phyloP scores from a whole-genome alignment of 1,140 invertebrate genomes.

The Sitodiplosis mosellana region DNA sequence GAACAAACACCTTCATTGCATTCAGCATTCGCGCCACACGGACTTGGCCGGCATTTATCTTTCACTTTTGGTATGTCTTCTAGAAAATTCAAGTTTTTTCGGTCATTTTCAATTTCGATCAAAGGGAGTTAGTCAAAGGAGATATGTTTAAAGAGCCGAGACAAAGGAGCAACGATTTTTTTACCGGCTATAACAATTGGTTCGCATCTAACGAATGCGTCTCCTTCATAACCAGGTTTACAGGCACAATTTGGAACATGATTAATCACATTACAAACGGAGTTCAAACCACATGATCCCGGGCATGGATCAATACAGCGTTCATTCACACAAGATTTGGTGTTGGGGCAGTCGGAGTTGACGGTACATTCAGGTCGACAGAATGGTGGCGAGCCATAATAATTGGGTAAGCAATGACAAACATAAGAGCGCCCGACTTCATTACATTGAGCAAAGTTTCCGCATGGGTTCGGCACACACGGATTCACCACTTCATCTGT shows the following conservation, averaged over 20 bases:
- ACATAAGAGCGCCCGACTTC: conserved; percentile 38
- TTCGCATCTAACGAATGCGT: conserved; percentile 43
- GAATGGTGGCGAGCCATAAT: conserved; percentile 48
- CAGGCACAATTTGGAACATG: conserved; percentile 51
- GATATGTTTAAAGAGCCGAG: background rate
- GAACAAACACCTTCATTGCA: conserved; percentile 40
- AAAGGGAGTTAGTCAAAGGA: conserved; percentile 12
- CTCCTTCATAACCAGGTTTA: conserved; percentile 41
- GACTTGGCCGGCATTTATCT: conserved; percentile 54
- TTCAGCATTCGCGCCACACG: conserved; percentile 47
- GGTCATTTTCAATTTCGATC: no score
- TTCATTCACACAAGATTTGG: conserved; percentile 44
- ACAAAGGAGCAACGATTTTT: conserved; percentile 16
- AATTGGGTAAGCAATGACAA: conserved; percentile 45
- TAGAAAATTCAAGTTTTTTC: conserved; percentile 19
- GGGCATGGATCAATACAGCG: conserved; percentile 52
- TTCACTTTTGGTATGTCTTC: conserved; percentile 1
- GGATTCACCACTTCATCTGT: conserved; percentile 31
- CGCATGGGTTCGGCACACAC: conserved; percentile 56
- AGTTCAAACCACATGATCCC: conserved; percentile 44
- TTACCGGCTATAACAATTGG: conserved; percentile 28
- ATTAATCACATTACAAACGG: conserved; percentile 44
- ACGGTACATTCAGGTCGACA: conserved; percentile 55
- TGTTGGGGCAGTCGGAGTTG: conserved; percentile 47
- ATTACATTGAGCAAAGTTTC: conserved; percentile 46